Evolutionary conservation across 2,797 vertebrate species (phyloP).

Genomic region (Dallia pectoralis): DNA sequence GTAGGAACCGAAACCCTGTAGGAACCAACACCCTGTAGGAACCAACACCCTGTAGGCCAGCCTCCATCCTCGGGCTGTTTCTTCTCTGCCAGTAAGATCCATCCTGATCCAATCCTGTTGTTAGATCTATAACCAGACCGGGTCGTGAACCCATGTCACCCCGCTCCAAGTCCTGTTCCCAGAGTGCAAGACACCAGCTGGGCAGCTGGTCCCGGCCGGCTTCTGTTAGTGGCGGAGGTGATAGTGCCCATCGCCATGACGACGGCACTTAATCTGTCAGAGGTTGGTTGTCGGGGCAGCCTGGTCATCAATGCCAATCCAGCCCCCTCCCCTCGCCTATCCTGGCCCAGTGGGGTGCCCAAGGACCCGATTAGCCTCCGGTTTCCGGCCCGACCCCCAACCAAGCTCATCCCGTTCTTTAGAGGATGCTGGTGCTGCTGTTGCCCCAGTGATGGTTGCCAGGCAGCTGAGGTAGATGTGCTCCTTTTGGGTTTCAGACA

Average conservation of each 20-base stretch:
- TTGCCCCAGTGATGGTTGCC: conserved; percentile 63
- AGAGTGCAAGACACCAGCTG: conserved; percentile 43
- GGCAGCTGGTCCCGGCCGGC: conserved; percentile 36
- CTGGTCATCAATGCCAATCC: neutral
- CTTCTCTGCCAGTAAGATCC: neutral
- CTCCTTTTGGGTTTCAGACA: conserved; percentile 50
- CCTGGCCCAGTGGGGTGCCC: conserved; percentile 2
- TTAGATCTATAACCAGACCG: too few species aligned
- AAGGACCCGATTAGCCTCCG: neutral
- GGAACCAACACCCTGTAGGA: conserved; percentile 20
- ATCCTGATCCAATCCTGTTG: too few species aligned
- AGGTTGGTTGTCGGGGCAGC: neutral
- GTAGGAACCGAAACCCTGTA: too few species aligned
- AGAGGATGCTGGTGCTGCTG: conserved; percentile 51
- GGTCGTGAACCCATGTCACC: neutral
- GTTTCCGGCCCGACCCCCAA: neutral
- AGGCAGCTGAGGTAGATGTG: conserved; percentile 56
- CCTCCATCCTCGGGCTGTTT: neutral
- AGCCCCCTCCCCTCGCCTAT: neutral
- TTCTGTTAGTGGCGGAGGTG: conserved; percentile 35
- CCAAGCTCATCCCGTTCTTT: conserved; percentile 8
- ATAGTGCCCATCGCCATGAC: conserved; percentile 37
- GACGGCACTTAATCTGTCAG: neutral
- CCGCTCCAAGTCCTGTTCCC: conserved; percentile 18
- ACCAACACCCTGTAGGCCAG: too few species aligned